phyloP scores from a whole-genome alignment of 2,113 vertebrate genomes.

The Mixornis gularis region DNA sequence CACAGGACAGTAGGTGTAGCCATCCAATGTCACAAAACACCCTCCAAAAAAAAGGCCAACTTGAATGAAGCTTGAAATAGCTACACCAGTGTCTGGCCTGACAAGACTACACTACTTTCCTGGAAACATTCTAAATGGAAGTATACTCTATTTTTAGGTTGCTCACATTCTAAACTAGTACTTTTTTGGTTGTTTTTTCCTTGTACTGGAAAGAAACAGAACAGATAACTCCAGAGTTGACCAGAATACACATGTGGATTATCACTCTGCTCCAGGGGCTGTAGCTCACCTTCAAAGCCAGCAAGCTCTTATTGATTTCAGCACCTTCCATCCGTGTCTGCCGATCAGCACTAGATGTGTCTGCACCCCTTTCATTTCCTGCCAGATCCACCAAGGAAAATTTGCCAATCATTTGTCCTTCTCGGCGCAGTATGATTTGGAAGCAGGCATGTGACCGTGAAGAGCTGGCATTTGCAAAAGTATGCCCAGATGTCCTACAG shows the following conservation, averaged over 20 bases:
- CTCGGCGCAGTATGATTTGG: conserved; percentile 85
- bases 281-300: conserved; percentile 91
- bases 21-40: neutral
- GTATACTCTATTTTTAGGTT: neutral
- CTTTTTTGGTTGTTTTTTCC: neutral
- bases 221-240: neutral
- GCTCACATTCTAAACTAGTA: neutral
- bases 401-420: conserved; percentile 83
- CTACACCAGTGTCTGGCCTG: neutral
- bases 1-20: neutral
- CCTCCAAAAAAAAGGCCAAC: neutral
- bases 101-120: neutral
- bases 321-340: conserved; percentile 89
- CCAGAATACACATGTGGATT: neutral
- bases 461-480: conserved; percentile 90
- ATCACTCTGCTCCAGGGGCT: neutral
- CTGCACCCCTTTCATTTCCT: conserved; percentile 93
- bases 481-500: conserved; percentile 91
- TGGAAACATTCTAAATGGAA: neutral
- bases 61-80: neutral
- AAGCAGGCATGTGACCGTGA: conserved; percentile 94
- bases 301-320: conserved; percentile 94
- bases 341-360: conserved; percentile 87
- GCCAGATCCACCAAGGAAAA: conserved; percentile 95
- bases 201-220: neutral